phyloP scores from a whole-genome alignment of 2,113 vertebrate genomes.

The Pteropus alecto region DNA sequence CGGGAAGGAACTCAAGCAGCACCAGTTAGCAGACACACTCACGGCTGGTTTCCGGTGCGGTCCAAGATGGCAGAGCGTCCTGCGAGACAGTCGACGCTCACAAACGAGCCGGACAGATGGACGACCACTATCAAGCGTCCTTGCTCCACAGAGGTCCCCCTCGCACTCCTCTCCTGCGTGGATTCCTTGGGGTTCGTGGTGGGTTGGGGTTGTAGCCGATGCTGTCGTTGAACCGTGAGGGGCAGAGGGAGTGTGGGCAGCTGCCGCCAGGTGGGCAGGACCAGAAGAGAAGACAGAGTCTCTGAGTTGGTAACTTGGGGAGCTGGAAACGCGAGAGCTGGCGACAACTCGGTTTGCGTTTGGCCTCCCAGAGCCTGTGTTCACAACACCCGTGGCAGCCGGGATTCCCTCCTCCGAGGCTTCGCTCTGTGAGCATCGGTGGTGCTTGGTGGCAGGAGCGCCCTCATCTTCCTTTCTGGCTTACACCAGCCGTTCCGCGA shows the following conservation, averaged over 20 bases:
- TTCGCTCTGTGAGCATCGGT: accelerated
- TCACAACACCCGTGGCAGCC: too few relatives aligned
- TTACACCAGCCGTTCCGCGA: background rate
- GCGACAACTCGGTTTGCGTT: background rate
- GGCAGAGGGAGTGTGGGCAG: background rate
- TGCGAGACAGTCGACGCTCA: background rate
- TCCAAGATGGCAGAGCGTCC: background rate
- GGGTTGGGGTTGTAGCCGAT: background rate
- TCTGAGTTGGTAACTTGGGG: background rate
- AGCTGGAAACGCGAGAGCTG: background rate
- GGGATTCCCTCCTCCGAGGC: background rate
- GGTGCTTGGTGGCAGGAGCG: background rate
- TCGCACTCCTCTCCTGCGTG: background rate
- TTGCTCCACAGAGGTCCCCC: background rate
- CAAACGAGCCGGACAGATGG: background rate
- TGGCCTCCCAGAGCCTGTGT: too few relatives aligned
- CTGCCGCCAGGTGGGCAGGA: too few relatives aligned
- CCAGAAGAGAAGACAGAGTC: background rate
- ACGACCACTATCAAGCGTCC: background rate
- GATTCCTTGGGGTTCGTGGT: background rate
- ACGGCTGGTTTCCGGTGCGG: background rate
- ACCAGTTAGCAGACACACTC: background rate
- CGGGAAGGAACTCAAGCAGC: background rate
- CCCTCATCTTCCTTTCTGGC: background rate
- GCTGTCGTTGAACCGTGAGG: background rate